Conservation (phyloP, 2,113 vertebrate species). For the Papio anubis region DNA sequence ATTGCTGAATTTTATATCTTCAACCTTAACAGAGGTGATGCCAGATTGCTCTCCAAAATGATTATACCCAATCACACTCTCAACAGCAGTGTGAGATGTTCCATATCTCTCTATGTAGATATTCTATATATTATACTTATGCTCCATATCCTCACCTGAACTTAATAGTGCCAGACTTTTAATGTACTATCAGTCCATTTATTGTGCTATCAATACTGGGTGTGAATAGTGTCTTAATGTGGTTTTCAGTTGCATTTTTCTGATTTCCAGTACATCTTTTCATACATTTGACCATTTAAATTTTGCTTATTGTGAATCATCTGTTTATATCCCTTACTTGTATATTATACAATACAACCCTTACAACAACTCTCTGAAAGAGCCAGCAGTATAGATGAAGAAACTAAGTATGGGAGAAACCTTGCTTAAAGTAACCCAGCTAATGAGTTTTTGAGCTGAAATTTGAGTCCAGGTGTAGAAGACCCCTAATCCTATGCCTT, state of each 20-base stretch:
- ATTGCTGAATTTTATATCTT: constrained; percentile 8
- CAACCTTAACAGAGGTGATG: background rate
- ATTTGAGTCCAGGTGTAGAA: constrained; percentile 3
- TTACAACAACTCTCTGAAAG: constrained; percentile 4
- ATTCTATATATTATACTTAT: background rate
- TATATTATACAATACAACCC: background rate
- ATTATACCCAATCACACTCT: background rate
- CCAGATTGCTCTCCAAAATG: constrained; percentile 1
- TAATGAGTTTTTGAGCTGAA: background rate
- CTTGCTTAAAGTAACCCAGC: background rate
- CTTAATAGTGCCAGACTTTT: constrained; percentile 3
- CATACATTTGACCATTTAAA: background rate
- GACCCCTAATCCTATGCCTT: background rate
- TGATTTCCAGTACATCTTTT: background rate
- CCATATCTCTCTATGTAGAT: too few species aligned
- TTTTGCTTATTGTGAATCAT: constrained; percentile 4
- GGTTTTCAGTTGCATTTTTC: constrained; percentile 19
- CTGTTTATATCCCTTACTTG: background rate
- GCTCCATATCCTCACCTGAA: background rate
- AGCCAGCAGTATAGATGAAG: background rate
- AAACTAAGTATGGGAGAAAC: background rate
- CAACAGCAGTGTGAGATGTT: background rate
- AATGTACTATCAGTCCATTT: background rate
- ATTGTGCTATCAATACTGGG: background rate
- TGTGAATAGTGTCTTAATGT: background rate